Base-by-base conservation (phyloP, 2,888 invertebrate species). In the Cyclophora albipunctata region DNA sequence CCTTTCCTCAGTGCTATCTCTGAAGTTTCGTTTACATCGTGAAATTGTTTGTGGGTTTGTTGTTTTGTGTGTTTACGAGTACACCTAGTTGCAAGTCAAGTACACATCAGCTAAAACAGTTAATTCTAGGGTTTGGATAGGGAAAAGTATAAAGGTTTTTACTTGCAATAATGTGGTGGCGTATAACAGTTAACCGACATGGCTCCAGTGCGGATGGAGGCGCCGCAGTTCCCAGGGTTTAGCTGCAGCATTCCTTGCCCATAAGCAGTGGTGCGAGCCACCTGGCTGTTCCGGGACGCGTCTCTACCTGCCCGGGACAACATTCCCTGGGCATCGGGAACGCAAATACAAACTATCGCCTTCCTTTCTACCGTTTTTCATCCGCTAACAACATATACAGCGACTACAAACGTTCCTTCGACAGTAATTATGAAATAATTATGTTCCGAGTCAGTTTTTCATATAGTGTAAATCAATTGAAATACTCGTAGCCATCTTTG, bases 231-330 rank as follows among this genome's bases (percentile, higher is more conserved):
- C 84, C 83, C 84, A 81, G 59, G 67, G 63, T 60, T 62, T 62
- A 63, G 67, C 69, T 61, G 64, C 72, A 69, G 75, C 81, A 86
- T 86, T 84, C 86, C 71, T 81, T 86, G 84, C 76, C 87, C 85
- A 75, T 86, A 81, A 71, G 68, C 66, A 77, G 81, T 61, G 60
- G 60, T 59, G 62, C 62, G 66, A 67, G 62, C 74, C 81, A 83
- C 76, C 82, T 80, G 81, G 72, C 71, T 72, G 79, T 78, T 84
- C 84, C 81, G 76, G 84, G 84, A 82, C 73, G 71, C 69, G 70
- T 71, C 73, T 70, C 75, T 77, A 75, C 73, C 62, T 62, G 69
- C 66, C 64, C 62, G 61, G 62, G 69, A 74, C 74, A 67, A 78
- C 79, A 82, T 84, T 81, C 81, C 67, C 81, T 69, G 76, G 71